phyloP scores from a whole-genome alignment of 2,888 invertebrate species.

The Ashinkailepas kermadecensis region DNA sequence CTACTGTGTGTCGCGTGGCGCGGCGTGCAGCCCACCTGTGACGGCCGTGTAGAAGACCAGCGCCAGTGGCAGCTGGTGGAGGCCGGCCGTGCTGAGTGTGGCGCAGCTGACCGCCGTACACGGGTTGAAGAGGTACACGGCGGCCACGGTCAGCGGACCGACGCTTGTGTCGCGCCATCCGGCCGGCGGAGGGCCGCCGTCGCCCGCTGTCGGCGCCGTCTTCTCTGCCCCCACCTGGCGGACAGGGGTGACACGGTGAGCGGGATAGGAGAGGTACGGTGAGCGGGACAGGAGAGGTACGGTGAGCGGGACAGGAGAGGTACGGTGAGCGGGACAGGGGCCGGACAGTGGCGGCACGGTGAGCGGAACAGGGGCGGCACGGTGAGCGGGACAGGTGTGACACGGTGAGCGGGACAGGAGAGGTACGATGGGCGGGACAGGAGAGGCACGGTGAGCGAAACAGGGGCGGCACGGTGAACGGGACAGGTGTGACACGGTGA shows the following conservation, averaged over 20 bases:
- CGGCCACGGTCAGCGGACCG: constrained; percentile 58
- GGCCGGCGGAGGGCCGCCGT: constrained; percentile 47
- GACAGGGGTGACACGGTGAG: background rate
- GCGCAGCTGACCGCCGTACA: constrained; percentile 78
- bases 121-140: constrained; percentile 81
- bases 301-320: background rate
- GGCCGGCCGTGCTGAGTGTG: constrained; percentile 80
- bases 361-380: no score
- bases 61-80: constrained; percentile 75
- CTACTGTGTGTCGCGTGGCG: no score
- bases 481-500: no score
- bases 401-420: no score
- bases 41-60: constrained; percentile 62
- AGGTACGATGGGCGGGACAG: no score
- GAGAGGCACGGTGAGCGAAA: no score
- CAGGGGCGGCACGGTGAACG: no score
- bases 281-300: background rate
- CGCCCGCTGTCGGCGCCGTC: constrained; percentile 23
- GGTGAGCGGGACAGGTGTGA: no score
- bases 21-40: constrained; percentile 43
- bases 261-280: no score
- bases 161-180: constrained; percentile 38
- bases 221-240: background rate
- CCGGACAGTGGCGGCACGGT: background rate
- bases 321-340: background rate